Evolutionary conservation across 2,797 vertebrate species (phyloP).

Genomic region (Ceyx erithaca): DNA sequence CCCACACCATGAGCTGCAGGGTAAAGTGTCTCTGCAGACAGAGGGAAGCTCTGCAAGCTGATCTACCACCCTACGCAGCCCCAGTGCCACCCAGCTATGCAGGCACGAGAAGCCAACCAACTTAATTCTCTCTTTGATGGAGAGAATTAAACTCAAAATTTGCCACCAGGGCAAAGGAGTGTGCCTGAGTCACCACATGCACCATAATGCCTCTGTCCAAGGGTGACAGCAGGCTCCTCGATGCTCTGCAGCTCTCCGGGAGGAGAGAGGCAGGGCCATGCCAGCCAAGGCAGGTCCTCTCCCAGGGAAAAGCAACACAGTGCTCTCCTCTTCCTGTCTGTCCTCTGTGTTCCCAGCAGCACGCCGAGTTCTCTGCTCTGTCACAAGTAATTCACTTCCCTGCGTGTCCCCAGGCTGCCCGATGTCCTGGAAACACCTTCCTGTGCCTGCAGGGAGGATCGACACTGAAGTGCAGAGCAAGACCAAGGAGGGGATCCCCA

Average conservation of each 20-base stretch:
- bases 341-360: not conserved
- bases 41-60: not conserved
- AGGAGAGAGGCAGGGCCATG: not conserved
- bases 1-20: not conserved
- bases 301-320: not conserved
- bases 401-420: fast-evolving
- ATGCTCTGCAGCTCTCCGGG: not conserved
- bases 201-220: not conserved
- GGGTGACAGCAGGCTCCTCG: not conserved
- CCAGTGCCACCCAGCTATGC: not conserved
- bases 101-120: fast-evolving
- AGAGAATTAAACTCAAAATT: not conserved
- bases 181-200: fast-evolving
- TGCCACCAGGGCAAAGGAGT: not conserved
- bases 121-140: not conserved
- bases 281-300: not conserved
- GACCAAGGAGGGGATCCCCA: not conserved
- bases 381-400: conserved; percentile 37
- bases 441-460: not conserved
- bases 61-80: not conserved
- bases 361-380: not conserved
- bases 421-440: conserved; percentile 45
- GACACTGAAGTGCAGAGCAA: not conserved
- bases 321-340: not conserved
- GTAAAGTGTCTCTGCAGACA: not conserved